Percentiles rank a stretch among this genome's conserved stretches.
phyloP scores from a whole-genome alignment of 1,140 invertebrate genomes.

The Carposina sasakii region DNA sequence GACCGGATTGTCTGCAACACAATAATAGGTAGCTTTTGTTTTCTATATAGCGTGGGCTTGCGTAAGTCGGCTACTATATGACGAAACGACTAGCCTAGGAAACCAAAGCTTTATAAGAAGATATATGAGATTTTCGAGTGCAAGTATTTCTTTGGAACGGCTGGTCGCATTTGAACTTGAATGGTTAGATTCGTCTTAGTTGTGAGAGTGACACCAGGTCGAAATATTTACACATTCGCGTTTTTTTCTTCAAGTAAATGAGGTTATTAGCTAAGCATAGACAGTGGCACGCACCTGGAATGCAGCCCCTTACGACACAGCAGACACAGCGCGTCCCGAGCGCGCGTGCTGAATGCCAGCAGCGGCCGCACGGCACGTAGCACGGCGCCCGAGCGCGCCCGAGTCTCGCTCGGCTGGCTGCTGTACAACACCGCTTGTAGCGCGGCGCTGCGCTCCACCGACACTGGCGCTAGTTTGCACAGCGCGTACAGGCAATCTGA shows the following conservation, averaged over 20 bases:
- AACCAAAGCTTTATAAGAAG: no score
- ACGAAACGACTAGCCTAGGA: no score
- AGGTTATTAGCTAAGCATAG: not conserved
- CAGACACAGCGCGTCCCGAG: conserved; percentile 47
- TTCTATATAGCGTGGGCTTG: no score
- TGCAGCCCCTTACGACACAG: conserved; percentile 54
- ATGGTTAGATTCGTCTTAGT: no score
- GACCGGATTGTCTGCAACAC: conserved; percentile 35
- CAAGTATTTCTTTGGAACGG: no score
- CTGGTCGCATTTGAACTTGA: no score
- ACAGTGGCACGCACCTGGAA: conserved; percentile 32
- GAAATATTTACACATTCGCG: no score
- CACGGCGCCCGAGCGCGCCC: conserved; percentile 26
- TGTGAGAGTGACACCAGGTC: no score
- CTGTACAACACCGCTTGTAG: conserved; percentile 39
- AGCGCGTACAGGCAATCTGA: conserved; percentile 50
- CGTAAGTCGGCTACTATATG: no score
- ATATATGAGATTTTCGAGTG: no score
- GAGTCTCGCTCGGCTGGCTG: conserved; percentile 30
- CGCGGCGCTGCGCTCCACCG: conserved; percentile 39
- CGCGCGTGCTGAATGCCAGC: conserved; percentile 44
- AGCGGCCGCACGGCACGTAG: conserved; percentile 48
- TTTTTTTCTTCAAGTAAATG: not conserved
- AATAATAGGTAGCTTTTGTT: no score
- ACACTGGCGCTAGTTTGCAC: conserved; percentile 46